phyloP scores from a whole-genome alignment of 1,140 invertebrate species.

The Cataglyphis hispanica region DNA sequence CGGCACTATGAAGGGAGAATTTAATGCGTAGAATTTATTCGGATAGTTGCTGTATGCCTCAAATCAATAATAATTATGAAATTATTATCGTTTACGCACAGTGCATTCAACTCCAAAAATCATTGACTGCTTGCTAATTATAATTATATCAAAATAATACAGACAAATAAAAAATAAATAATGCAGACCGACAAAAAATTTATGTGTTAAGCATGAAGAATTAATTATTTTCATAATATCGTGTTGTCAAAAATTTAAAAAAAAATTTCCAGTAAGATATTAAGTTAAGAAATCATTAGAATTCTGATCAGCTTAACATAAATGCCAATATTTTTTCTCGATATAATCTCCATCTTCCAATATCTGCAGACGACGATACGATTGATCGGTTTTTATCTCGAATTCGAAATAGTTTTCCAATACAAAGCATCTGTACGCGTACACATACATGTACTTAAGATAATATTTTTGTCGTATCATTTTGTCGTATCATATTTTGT shows the following conservation, averaged over 20 bases:
- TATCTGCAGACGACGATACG: slow-evolving; percentile 59
- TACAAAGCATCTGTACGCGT: slow-evolving; percentile 26
- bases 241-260: not conserved
- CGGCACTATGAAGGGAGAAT: not conserved
- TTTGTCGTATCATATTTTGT: slow-evolving; percentile 14
- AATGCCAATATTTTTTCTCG: slow-evolving; percentile 23
- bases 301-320: not conserved
- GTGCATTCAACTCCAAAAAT: not conserved
- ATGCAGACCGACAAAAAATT: not conserved
- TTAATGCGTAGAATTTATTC: slow-evolving; percentile 36
- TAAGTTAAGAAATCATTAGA: not conserved
- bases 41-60: not conserved
- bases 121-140: not conserved
- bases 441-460: too few relatives aligned
- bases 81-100: slow-evolving; percentile 7
- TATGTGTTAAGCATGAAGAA: not conserved
- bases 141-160: not conserved
- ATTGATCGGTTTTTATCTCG: slow-evolving; percentile 71
- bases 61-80: not conserved
- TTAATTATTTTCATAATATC: not conserved
- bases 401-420: slow-evolving; percentile 75
- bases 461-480: too few relatives aligned
- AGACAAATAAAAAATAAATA: not conserved
- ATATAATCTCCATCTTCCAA: slow-evolving; percentile 21
- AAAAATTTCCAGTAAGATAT: not conserved